These are phyloP conservation scores for Anthopleura sola DNA, from an alignment of 64 coral and sea anemone species.

Conservation along the genomic window DNA sequence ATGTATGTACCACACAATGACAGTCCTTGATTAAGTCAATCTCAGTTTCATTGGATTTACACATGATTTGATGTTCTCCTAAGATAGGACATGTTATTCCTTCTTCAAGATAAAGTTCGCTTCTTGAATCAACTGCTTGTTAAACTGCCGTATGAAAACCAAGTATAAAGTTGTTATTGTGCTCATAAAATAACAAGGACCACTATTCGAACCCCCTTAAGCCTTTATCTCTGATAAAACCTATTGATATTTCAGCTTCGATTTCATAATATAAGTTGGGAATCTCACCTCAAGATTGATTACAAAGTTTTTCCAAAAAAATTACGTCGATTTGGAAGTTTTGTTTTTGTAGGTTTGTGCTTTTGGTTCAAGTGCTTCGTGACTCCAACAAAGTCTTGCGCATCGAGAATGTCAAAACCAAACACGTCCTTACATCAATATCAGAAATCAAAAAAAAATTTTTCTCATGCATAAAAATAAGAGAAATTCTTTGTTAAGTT, in stretches of 20 bases:
- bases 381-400: background rate
- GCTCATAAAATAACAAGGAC: conserved; percentile 38
- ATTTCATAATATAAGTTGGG: conserved; percentile 89
- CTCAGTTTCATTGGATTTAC: conserved; percentile 5
- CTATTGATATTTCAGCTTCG: conserved; percentile 84
- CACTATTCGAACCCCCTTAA: conserved; percentile 3
- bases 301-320: conserved; percentile 65
- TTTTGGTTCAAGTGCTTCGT: background rate
- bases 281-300: conserved; percentile 66
- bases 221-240: conserved; percentile 81
- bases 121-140: background rate
- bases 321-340: conserved; percentile 47
- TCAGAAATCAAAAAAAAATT: conserved; percentile 15
- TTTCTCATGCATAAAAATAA: conserved; percentile 23
- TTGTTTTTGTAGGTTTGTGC: conserved; percentile 2
- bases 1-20: conserved; percentile 1
- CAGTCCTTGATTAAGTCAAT: conserved; percentile 16
- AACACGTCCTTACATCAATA: background rate
- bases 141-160: background rate
- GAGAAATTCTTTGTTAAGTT: conserved; percentile 30
- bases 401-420: background rate
- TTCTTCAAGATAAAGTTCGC: conserved; percentile 2
- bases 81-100: background rate
- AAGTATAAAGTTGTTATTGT: conserved; percentile 3
- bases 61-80: conserved; percentile 4